Conservation (phyloP, 2,797 vertebrate genomes). For the Gastrophryne carolinensis region DNA sequence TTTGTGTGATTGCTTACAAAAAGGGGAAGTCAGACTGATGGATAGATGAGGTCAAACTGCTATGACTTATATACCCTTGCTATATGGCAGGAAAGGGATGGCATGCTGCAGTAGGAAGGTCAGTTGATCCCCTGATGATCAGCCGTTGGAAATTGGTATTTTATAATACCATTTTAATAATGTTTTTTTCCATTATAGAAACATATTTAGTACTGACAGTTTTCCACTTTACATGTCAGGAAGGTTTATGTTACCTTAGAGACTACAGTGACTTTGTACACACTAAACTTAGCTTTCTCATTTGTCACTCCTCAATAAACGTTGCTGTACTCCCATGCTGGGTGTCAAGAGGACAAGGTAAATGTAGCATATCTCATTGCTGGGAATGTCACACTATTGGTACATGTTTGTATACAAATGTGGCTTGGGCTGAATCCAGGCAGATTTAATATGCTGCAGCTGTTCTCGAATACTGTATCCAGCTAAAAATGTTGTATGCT, state of each 20-base stretch:
- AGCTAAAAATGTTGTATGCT: background rate
- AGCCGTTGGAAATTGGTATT: background rate
- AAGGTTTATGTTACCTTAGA: background rate
- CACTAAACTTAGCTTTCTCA: background rate
- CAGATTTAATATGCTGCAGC: background rate
- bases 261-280: background rate
- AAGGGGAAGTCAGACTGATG: no score
- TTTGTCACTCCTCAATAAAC: slow-evolving; percentile 15
- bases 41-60: no score
- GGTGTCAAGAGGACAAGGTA: background rate
- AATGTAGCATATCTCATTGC: background rate
- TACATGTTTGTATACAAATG: background rate
- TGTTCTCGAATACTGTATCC: background rate
- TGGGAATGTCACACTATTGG: background rate
- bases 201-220: background rate
- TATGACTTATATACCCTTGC: no score
- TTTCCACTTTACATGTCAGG: background rate
- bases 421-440: background rate
- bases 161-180: background rate
- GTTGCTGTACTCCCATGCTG: background rate
- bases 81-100: no score
- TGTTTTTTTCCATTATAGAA: background rate
- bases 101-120: background rate
- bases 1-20: no score
- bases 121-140: background rate